These are phyloP conservation scores for Papilio polyxenes DNA, from an alignment of 1,140 invertebrate species.

Conservation along the genomic window DNA sequence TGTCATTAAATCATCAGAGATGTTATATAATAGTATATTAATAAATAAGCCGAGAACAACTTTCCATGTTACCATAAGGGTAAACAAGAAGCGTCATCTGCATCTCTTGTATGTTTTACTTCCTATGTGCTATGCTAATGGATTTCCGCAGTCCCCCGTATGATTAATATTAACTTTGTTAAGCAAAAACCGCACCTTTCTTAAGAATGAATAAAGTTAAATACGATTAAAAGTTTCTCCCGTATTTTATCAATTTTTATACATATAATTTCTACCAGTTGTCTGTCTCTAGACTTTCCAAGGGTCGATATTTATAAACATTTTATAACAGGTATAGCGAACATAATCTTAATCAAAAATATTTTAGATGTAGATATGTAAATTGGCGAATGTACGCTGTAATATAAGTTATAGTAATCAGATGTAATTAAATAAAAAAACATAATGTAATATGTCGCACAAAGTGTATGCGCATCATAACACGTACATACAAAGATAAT, in stretches of 20 bases:
- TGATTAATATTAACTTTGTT: constrained; percentile 14
- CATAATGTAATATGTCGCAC: not conserved
- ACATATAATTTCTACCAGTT: no score
- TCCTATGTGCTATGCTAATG: constrained; percentile 16
- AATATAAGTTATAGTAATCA: not conserved
- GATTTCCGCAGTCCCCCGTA: not conserved
- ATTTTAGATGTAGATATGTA: no score
- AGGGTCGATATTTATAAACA: no score
- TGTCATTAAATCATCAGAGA: no score
- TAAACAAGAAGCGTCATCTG: not conserved
- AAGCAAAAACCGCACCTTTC: not conserved
- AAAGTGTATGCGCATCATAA: not conserved
- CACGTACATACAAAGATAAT: constrained; percentile 10
- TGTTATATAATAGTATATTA: not conserved
- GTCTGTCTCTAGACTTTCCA: no score
- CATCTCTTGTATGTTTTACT: not conserved
- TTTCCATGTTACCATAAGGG: not conserved
- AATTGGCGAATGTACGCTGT: not conserved
- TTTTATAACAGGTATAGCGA: no score
- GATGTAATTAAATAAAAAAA: not conserved
- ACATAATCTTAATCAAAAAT: no score
- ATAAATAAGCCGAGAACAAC: not conserved
- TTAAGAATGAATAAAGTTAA: not conserved
- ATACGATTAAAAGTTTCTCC: no score
- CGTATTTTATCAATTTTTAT: no score